Percentiles rank a stretch among this genome's conserved stretches.
Conservation (phyloP, 2,113 vertebrate species). For the Leptocoma aspasia region DNA sequence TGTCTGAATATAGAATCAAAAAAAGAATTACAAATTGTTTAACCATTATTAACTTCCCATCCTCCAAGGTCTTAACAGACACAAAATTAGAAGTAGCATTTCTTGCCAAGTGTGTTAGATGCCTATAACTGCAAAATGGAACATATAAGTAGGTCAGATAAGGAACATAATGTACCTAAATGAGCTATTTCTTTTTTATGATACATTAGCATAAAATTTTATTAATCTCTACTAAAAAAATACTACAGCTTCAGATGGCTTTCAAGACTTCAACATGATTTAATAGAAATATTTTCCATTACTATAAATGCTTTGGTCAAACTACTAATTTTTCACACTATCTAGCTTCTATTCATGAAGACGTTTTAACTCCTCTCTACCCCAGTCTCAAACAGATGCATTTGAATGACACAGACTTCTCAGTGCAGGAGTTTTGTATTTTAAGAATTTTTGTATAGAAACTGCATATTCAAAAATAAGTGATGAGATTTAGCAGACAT, state of each 20-base stretch:
- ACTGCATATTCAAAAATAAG: neutral
- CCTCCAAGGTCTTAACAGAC: neutral
- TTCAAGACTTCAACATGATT: neutral
- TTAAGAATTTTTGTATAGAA: neutral
- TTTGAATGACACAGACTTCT: neutral
- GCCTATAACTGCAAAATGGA: neutral
- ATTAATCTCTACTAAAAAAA: conserved; percentile 5
- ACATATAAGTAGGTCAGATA: conserved; percentile 16
- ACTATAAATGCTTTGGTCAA: conserved; percentile 21
- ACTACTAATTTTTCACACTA: neutral
- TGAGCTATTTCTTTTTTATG: neutral
- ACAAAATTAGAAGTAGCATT: neutral
- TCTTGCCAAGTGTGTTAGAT: neutral
- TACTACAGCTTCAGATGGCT: neutral
- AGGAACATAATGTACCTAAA: conserved; percentile 16
- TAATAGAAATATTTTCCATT: conserved; percentile 41
- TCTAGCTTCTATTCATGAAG: neutral
- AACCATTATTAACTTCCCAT: neutral
- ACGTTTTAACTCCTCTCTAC: neutral
- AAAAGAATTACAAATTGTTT: neutral
- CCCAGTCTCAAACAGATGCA: neutral
- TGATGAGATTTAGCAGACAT: neutral
- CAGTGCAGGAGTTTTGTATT: neutral
- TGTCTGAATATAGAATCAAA: neutral
- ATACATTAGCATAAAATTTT: conserved; percentile 1